Base-by-base conservation (phyloP, 2,888 invertebrate species). In the Coelinius sp. region DNA sequence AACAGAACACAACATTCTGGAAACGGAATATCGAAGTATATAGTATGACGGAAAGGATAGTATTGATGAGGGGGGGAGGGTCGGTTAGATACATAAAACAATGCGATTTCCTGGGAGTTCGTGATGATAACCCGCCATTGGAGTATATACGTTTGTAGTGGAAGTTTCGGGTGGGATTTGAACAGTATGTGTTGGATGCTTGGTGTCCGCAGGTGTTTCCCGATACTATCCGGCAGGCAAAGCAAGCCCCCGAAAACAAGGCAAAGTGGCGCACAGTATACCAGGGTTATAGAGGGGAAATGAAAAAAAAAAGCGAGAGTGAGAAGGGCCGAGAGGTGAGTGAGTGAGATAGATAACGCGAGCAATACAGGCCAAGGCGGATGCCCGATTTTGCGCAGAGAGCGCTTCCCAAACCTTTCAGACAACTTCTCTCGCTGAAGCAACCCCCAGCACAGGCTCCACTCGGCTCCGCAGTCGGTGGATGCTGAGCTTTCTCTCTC, bases 131-230 rank as follows among this genome's bases (percentile, higher is more conserved):
- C 71, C 71, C 67, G 62, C 59, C 71, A 67, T 44, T 41, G 70
- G 27, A 41, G 31, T 52, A 27, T 41, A 35, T 46, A 64, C 46
- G 49, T 59, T 49, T 49, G 49, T 35, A 35, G 64, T 17, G 41
- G 64, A 41, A 59, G 59, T 59, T 59, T 59, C 20, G 59, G 59
- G 59, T 35, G 59, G 35, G 59, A 31, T 59, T 59, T 59, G 31
- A 31, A 59, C 59, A 56, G 52, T 35, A 38, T 24, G 44, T 31
- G 24, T 31, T 63, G 49, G 46, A 49, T 62, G 70, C 53, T 64
- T 59, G 71, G 71, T 71, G 71, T 71, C 67, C 63, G 67, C 71
- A 71, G 71, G 71, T 71, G 71, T 71, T 67, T 71, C 52, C 67
- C 67, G 71, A 62, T 67, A 67, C 71, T 71, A 59, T 71, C 71